Evolutionary conservation across 1,140 invertebrate genomes (phyloP).

Genomic region (Brachionus rotundiformis): DNA sequence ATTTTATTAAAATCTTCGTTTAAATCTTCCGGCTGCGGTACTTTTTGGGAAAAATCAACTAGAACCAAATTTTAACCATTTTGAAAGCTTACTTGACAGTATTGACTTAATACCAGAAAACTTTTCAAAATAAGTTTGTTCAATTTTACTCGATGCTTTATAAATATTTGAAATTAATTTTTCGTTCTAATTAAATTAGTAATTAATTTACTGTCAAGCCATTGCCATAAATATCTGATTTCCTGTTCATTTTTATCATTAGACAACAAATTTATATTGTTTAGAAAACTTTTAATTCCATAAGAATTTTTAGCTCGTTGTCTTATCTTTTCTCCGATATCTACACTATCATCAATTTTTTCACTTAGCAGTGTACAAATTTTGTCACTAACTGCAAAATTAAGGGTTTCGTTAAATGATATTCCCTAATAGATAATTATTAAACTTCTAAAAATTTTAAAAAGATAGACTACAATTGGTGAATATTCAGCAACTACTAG

Average conservation of each 20-base stretch:
- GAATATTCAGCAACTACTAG: constrained; percentile 6
- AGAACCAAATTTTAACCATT: too few species aligned
- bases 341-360: neutral
- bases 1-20: neutral
- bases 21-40: neutral
- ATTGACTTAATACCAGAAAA: constrained; percentile 29
- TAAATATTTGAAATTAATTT: neutral
- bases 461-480: neutral
- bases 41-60: neutral
- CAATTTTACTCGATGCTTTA: neutral
- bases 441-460: neutral
- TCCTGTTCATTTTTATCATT: neutral
- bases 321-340: constrained; percentile 43
- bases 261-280: neutral
- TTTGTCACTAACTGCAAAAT: constrained; percentile 7
- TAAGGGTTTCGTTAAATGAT: constrained; percentile 1
- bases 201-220: constrained; percentile 9
- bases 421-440: neutral
- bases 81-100: neutral
- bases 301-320: constrained; percentile 31
- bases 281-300: constrained; percentile 8
- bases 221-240: constrained; percentile 32
- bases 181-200: neutral
- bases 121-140: constrained; percentile 15
- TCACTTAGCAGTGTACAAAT: neutral